These are phyloP conservation scores for Oreochromis mossambicus DNA, from an alignment of 2,797 vertebrate genomes.

Conservation along the genomic window DNA sequence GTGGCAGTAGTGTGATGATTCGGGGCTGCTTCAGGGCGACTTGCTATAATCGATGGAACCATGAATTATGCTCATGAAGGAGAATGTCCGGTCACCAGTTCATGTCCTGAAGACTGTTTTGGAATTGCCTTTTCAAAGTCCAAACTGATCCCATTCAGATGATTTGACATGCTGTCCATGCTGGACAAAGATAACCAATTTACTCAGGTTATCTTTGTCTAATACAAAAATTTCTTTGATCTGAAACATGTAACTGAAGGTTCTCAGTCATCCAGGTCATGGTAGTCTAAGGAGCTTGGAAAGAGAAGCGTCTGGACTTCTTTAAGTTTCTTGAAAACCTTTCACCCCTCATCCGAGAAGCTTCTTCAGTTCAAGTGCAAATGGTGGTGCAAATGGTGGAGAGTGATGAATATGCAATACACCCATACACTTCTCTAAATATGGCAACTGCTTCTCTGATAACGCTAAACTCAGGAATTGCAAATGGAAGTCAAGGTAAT, in stretches of 20 bases:
- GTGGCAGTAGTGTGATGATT: not conserved
- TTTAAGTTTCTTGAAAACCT: not conserved
- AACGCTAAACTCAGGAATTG: fast-evolving
- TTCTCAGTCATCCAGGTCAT: not conserved
- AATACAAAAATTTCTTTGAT: not conserved
- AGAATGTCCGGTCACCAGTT: not conserved
- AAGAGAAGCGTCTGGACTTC: not conserved
- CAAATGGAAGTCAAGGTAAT: not conserved
- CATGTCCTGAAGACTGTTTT: not conserved
- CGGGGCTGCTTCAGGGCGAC: not conserved
- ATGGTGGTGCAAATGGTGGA: not conserved
- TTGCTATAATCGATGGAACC: not conserved
- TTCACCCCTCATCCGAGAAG: not conserved
- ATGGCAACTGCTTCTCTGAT: not conserved
- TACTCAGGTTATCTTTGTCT: not conserved
- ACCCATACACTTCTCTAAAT: not conserved
- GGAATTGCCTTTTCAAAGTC: not conserved
- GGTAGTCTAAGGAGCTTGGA: not conserved
- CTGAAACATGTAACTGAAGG: not conserved
- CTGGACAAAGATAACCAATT: not conserved
- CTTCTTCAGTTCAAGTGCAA: not conserved
- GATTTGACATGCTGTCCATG: not conserved
- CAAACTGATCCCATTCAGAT: not conserved
- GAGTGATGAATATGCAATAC: not conserved
- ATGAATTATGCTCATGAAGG: not conserved